These are phyloP conservation scores for Yponomeuta cagnagella DNA, from an alignment of 2,888 invertebrate genomes.

Conservation along the genomic window DNA sequence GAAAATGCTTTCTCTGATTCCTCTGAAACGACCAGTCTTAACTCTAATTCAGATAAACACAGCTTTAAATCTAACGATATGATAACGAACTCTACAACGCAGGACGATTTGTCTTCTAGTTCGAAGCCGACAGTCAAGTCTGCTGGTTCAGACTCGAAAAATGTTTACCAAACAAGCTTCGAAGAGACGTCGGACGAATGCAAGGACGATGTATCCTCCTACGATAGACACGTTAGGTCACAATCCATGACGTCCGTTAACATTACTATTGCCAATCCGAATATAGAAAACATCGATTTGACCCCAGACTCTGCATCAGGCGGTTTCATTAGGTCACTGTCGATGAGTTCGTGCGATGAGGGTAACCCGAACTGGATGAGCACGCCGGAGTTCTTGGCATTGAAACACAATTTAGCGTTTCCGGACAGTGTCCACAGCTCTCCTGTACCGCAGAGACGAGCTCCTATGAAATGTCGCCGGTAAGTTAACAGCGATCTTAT, in stretches of 20 bases:
- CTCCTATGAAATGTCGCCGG: conserved; percentile 78
- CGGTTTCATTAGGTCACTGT: conserved; percentile 77
- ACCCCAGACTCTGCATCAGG: conserved; percentile 78
- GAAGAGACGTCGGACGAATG: conserved; percentile 51
- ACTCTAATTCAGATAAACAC: conserved; percentile 71
- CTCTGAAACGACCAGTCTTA: conserved; percentile 69
- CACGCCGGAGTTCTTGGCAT: conserved; percentile 85
- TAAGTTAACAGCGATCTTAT: conserved; percentile 28
- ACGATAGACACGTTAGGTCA: conserved; percentile 67
- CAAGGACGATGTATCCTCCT: conserved; percentile 54
- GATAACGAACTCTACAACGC: conserved; percentile 35
- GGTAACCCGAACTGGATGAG: conserved; percentile 87
- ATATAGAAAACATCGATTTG: conserved; percentile 81
- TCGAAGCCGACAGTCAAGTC: conserved; percentile 61
- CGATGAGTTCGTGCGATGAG: conserved; percentile 81
- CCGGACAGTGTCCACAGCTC: conserved; percentile 88
- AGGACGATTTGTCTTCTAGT: conserved; percentile 56
- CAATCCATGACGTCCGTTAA: conserved; percentile 80
- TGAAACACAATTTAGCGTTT: conserved; percentile 87
- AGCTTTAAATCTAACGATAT: conserved; percentile 65
- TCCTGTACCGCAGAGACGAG: conserved; percentile 80
- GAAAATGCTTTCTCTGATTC: conserved; percentile 71
- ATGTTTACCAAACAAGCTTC: conserved; percentile 45
- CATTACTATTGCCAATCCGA: conserved; percentile 83
- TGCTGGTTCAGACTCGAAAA: conserved; percentile 49